Evolutionary conservation across 2,888 invertebrate species (phyloP), one percentile per base, ranked within the genome.

Genomic region (Formica aserva): DNA sequence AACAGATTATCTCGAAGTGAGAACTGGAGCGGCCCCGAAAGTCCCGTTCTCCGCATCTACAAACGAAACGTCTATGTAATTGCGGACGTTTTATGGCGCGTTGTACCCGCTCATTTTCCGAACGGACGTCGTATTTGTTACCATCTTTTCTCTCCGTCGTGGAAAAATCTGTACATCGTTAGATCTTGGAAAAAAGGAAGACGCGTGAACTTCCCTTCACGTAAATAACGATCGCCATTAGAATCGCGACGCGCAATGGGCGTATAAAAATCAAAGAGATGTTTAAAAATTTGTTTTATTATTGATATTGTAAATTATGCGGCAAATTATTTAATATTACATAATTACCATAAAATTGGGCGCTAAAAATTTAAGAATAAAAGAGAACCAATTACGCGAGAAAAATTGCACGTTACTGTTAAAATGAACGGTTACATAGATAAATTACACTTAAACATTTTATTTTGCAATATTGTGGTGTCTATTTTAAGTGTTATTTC

Each of bases 21-120:
- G 91, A 91, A 91, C 85, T 88, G 84, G 91, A 90, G 87, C 91
- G 69, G 69, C 83, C 48, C 48, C 75, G 89, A 91, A 87, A 90
- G 87, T 88, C 76, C 85, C 82, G 88, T 85, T 90, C 41, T 57
- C 76, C 38, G 18, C 13, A 66, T 88, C 84, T 22, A 52, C n/a
- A 32, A 32, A 55, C 55, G 67, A 55, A 71, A 41, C 35, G 45
- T 15, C 69, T 77, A 52, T n/a, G 48, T 52, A 69, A 77, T 77
- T 57, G 69, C 38, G 29, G 29, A 38, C 52, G 29, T 48, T 76
- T 76, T 77, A 38, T 29, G 26, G 2, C 38, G 55, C 69, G n/a
- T 52, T 29, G 22, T 38, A 65, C 22, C 65, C 52, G 52, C n/a
- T 69, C 45, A 60, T 45, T 35, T 62, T 48, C 78, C 60, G 13